These are phyloP conservation scores for Serranus cabrilla DNA, from an alignment of 2,797 vertebrate species.

Conservation along the genomic window DNA sequence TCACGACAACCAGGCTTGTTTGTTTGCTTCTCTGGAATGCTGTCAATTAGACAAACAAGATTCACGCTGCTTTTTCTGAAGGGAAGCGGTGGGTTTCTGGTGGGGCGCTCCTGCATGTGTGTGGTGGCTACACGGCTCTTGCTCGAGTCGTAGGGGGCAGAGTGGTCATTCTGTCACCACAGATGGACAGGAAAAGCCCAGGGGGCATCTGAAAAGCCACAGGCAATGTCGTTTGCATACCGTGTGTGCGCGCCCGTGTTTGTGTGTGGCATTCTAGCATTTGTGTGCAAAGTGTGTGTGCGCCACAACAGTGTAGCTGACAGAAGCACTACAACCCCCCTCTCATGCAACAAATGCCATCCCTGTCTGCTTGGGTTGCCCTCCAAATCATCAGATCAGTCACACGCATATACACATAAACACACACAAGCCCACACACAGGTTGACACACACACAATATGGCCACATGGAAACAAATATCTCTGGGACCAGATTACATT, in stretches of 20 bases:
- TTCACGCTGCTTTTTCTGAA: conserved; percentile 67
- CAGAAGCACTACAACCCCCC: conserved; percentile 70
- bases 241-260: conserved; percentile 52
- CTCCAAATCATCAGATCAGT: conserved; percentile 80
- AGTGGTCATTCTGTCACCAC: conserved; percentile 84
- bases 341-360: conserved; percentile 84
- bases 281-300: conserved; percentile 32
- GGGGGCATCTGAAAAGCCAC: conserved; percentile 75
- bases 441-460: conserved; percentile 24
- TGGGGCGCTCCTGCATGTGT: conserved; percentile 50
- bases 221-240: conserved; percentile 73
- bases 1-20: conserved; percentile 50
- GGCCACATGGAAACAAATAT: conserved; percentile 43
- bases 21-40: conserved; percentile 62
- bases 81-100: conserved; percentile 53
- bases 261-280: conserved; percentile 32
- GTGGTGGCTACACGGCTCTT: conserved; percentile 50
- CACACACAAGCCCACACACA: conserved; percentile 25
- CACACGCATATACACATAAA: conserved; percentile 50
- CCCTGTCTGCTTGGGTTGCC: conserved; percentile 75
- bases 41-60: conserved; percentile 79
- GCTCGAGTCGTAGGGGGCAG: conserved; percentile 69
- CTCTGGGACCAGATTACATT: conserved; percentile 39
- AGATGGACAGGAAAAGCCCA: conserved; percentile 85
- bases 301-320: conserved; percentile 51